Evolutionary conservation across 2,888 invertebrate species (phyloP), one percentile per base, ranked within the genome.

Genomic region (Sarcophaga subvicina): DNA sequence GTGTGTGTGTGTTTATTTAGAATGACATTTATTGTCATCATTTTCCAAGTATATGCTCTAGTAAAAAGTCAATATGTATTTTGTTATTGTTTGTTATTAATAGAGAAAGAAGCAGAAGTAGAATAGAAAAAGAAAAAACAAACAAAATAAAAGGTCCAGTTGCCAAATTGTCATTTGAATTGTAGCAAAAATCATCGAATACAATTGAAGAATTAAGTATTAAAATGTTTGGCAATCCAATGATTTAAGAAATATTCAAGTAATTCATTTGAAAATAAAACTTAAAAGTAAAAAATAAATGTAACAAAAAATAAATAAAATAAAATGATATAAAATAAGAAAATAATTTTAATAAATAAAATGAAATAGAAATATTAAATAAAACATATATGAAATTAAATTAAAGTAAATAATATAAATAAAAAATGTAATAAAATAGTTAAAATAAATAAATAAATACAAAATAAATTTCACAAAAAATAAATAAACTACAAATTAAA

Each of bases 1-100:
- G 37, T 37, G 10, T 10, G 37, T 37, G 2, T 37, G 37, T 37
- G 37, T 37, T 37, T 37, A 37, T 37, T 37, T 66, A 66, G 27
- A 17, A 17, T 37, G 20, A 66, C 27, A 66, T 66, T 66, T 37
- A 66, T 66, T 66, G 66, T 66, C 66, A 66, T 66, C 66, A 66
- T 66, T 37, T 66, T n/a, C 27, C 17, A 66, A 17, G 37, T 37
- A 37, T 27, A 66, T 66, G 22, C 63, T n/a, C 10, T 3, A n/a
- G 63, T 12, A 63, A 63, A 63, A 20, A 63, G 22, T 63, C 63
- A 63, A 63, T 63, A 63, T 63, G 22, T 63, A 63, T 63, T 63
- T 22, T 37, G 12, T 6, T 66, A 45, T n/a, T n/a, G 37, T 37
- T 66, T 66, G 27, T 17, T n/a, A 37, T 66, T 37, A 37, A 37